A percentile compares a stretch with the other conserved stretches of the same genome.
Evolutionary conservation across 2,888 invertebrate species (phyloP).

Genomic region (Meloe dianella): DNA sequence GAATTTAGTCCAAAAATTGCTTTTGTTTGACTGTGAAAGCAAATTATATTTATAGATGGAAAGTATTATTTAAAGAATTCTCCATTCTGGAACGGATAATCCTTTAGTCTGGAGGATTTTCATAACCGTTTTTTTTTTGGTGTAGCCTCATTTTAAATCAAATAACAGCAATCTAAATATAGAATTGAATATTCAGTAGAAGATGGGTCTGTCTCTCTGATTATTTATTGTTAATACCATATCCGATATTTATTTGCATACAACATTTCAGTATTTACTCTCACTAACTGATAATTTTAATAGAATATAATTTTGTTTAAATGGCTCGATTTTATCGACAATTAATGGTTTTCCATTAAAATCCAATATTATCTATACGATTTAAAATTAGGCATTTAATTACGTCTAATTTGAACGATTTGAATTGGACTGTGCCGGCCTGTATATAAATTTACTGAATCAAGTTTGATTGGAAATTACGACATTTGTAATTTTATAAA

Average conservation of each 20-base stretch:
- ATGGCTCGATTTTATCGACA: too few relatives aligned
- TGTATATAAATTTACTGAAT: not conserved
- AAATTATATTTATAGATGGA: too few relatives aligned
- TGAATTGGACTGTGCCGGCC: not conserved
- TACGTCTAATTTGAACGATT: constrained; percentile 15
- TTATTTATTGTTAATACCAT: not conserved
- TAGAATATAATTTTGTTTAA: not conserved
- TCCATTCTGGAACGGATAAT: not conserved
- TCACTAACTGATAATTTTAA: not conserved
- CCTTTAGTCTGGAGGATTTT: not conserved
- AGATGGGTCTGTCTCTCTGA: not conserved
- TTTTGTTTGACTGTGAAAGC: too few relatives aligned
- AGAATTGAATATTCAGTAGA: not conserved
- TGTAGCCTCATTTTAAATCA: not conserved
- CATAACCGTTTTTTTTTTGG: not conserved
- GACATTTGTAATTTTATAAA: not conserved
- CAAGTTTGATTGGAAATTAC: not conserved
- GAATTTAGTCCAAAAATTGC: too few relatives aligned
- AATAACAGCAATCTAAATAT: not conserved
- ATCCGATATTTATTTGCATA: not conserved
- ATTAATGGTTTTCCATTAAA: not conserved
- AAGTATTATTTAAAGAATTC: not conserved
- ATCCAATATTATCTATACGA: not conserved
- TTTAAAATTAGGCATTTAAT: constrained; percentile 26
- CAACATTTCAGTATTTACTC: not conserved